Conservation (phyloP, 2,113 vertebrate genomes). For the Craseonycteris thonglongyai region DNA sequence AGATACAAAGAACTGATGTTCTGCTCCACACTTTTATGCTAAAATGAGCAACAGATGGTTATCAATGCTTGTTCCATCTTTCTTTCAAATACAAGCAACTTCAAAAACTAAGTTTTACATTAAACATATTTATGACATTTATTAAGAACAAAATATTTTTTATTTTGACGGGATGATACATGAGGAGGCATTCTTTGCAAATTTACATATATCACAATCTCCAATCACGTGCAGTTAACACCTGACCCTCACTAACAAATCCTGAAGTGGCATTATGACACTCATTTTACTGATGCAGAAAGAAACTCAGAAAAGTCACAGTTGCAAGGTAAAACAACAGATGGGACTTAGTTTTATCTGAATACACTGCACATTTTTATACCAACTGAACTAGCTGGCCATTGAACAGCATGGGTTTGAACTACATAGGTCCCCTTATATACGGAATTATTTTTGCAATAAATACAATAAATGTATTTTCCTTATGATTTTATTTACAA, state of each 20-base stretch:
- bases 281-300: constrained; percentile 16
- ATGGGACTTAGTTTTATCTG: not conserved
- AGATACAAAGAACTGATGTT: not conserved
- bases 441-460: not conserved
- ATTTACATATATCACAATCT: constrained; percentile 17
- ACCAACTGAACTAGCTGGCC: not conserved
- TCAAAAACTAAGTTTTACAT: constrained; percentile 4
- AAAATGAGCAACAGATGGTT: not conserved
- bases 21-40: not conserved
- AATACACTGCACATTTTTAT: not conserved
- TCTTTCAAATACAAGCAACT: constrained; percentile 27
- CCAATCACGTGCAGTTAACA: not conserved
- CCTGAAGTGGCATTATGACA: not conserved
- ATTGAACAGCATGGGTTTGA: not conserved
- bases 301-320: constrained; percentile 20
- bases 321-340: not conserved
- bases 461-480: not conserved
- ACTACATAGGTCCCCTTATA: not conserved
- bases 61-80: not conserved
- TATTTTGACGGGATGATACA: not conserved
- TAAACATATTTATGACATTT: constrained; percentile 18
- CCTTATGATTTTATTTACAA: not conserved
- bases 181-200: not conserved
- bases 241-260: not conserved
- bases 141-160: constrained; percentile 38